phyloP scores from a whole-genome alignment of 30 jellyfish, hydroid and myxozoan genomes.

The Haliclystus octoradiatus region DNA sequence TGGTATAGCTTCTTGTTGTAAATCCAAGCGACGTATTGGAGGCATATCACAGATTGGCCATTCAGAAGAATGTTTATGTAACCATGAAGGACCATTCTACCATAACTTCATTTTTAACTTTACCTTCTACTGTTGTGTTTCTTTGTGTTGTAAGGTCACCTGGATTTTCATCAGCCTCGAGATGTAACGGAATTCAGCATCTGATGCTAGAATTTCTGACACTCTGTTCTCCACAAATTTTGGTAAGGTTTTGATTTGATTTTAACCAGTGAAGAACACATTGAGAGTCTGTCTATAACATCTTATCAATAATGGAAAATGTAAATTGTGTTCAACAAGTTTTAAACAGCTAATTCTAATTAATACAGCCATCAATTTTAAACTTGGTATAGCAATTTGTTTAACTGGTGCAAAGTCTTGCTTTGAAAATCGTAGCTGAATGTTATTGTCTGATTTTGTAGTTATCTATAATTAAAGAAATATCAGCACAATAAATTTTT shows the following conservation, averaged over 20 bases:
- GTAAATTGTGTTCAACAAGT: constrained; percentile 1
- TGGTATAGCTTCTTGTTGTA: no score
- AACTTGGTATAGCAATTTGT: constrained; percentile 13
- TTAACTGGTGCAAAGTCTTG: constrained; percentile 15
- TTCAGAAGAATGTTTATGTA: no score
- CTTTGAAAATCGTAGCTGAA: constrained; percentile 4
- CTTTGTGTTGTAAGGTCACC: constrained; percentile 17
- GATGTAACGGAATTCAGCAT: constrained; percentile 17
- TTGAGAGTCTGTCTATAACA: constrained; percentile 15
- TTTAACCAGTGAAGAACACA: constrained; percentile 15
- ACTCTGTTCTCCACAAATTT: constrained; percentile 16
- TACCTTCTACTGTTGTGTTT: neutral
- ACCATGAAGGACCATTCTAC: constrained; percentile 7
- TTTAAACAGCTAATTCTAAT: constrained; percentile 8
- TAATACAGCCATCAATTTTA: constrained; percentile 5
- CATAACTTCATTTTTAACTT: no score
- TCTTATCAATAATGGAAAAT: neutral
- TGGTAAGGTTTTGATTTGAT: constrained; percentile 5
- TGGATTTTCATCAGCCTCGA: constrained; percentile 4
- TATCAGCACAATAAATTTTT: constrained; percentile 5
- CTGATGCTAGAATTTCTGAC: constrained; percentile 9
- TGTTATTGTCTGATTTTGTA: neutral
- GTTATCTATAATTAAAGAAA: constrained; percentile 6
- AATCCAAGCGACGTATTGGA: no score
- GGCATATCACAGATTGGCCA: no score